Percentiles rank a stretch among this genome's conserved stretches.
Evolutionary conservation across 2,888 invertebrate genomes (phyloP).

Genomic region (Cheilosia impressa): DNA sequence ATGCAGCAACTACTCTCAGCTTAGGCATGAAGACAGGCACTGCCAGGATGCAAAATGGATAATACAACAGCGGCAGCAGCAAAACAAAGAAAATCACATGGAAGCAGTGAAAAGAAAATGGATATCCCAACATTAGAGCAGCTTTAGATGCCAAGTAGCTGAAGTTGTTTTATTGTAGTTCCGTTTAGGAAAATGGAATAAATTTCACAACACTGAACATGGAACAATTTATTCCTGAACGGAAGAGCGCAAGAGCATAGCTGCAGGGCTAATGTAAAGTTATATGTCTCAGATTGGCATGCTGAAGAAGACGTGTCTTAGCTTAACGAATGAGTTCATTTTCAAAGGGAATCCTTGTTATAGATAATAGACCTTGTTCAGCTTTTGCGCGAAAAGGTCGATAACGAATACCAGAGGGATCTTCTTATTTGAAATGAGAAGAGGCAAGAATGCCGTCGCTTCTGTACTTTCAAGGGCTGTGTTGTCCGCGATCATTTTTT

Average conservation of each 20-base stretch:
- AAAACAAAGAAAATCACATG: conserved; percentile 19
- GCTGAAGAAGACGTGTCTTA: conserved; percentile 34
- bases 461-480: no score
- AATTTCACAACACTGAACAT: conserved; percentile 57
- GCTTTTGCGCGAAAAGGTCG: not conserved
- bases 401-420: not conserved
- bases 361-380: not conserved
- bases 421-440: not conserved
- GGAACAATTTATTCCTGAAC: conserved; percentile 37
- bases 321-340: conserved; percentile 40
- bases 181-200: conserved; percentile 62
- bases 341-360: not conserved
- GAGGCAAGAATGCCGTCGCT: no score
- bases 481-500: no score
- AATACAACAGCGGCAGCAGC: conserved; percentile 20
- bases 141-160: conserved; percentile 65
- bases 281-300: conserved; percentile 51
- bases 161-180: conserved; percentile 67
- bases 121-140: conserved; percentile 62
- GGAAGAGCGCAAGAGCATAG: not conserved
- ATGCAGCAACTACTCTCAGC: not conserved
- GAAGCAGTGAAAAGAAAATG: conserved; percentile 46
- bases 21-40: conserved; percentile 40
- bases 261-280: conserved; percentile 23
- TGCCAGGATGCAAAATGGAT: conserved; percentile 55